Conservation (phyloP, 2,113 vertebrate species). For the Syngnathoides biaculeatus region DNA sequence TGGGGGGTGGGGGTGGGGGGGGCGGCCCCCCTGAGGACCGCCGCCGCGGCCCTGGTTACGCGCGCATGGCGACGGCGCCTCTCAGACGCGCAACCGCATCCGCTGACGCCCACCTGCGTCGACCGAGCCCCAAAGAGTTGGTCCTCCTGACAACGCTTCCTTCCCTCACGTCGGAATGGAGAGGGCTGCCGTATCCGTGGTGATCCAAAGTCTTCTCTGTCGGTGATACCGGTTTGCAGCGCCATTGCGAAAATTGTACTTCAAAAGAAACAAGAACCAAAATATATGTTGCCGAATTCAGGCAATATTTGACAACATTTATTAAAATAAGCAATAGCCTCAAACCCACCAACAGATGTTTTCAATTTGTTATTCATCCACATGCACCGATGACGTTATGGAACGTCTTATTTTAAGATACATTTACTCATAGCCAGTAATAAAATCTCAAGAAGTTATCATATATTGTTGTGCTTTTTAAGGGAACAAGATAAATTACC, state of each 20-base stretch:
- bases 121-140: slow-evolving; percentile 49
- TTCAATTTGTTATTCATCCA: neutral
- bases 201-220: neutral
- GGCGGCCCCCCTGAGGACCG: slow-evolving; percentile 43
- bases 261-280: neutral
- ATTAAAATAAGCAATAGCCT: neutral
- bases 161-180: slow-evolving; percentile 7
- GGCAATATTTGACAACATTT: neutral
- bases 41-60: slow-evolving; percentile 69
- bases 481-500: too few species aligned
- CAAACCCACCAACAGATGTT: neutral
- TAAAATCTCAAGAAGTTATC: neutral
- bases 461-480: neutral
- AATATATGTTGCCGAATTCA: neutral
- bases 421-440: neutral
- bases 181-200: slow-evolving; percentile 3
- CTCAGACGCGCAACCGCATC: slow-evolving; percentile 48
- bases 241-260: neutral
- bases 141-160: slow-evolving; percentile 45
- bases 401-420: neutral
- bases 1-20: too few species aligned
- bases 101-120: slow-evolving; percentile 51
- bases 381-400: too few species aligned
- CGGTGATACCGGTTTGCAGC: neutral
- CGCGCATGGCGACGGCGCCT: slow-evolving; percentile 65